These are phyloP conservation scores for Smutsia temminckii DNA, from an alignment of 2,797 vertebrate species.

Conservation along the genomic window DNA sequence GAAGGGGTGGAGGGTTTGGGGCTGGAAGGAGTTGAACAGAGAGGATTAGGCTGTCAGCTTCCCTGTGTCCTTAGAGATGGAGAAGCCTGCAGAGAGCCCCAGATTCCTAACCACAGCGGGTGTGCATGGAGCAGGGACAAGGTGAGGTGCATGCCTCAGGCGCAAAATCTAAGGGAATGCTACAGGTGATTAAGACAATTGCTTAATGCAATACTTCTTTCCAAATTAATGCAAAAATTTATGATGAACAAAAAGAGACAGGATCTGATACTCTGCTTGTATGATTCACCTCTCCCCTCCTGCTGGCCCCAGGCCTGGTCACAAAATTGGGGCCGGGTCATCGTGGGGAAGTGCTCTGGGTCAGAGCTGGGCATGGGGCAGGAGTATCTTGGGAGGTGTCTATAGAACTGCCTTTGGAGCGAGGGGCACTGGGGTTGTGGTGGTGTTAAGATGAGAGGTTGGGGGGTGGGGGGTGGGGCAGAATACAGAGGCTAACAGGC, in stretches of 20 bases:
- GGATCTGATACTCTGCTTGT: neutral
- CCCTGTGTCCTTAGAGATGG: neutral
- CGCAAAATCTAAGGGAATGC: neutral
- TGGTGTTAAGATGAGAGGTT: neutral
- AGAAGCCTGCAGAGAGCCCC: neutral
- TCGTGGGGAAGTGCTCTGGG: neutral
- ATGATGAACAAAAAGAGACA: neutral
- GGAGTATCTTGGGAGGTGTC: neutral
- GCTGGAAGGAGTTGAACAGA: too few species aligned
- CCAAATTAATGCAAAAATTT: neutral
- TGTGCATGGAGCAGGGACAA: neutral
- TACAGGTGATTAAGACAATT: neutral
- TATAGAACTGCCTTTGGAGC: neutral
- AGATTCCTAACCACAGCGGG: neutral
- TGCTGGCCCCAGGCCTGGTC: neutral
- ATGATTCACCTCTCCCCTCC: accelerated
- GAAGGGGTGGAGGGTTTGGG: neutral
- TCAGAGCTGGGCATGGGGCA: neutral
- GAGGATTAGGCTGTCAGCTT: neutral
- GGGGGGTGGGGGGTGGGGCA: neutral
- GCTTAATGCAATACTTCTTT: neutral
- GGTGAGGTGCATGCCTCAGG: neutral
- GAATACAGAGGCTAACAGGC: neutral
- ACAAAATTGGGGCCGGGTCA: neutral
- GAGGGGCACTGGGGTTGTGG: neutral